Evolutionary conservation across 2,888 invertebrate species (phyloP), one percentile per base, ranked within the genome.

Genomic region (Xylota sylvarum): DNA sequence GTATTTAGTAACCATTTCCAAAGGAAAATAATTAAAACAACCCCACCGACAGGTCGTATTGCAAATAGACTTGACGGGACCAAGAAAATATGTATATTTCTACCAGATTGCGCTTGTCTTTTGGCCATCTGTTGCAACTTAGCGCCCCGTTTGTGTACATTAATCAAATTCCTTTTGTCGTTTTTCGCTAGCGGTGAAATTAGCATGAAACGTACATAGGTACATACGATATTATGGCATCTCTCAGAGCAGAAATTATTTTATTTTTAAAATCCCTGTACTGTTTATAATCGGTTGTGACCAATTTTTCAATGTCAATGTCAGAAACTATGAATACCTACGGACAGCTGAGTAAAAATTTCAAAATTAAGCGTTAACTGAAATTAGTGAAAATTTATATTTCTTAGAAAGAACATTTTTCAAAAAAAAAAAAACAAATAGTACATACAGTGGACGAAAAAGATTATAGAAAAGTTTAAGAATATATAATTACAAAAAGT

Each of bases 231-330:
- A n/a, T 32, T 32, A 32, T 32, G 32, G 4, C 32, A 7, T 5
- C 32, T 32, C 2, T 5, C 4, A 32, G 32, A 32, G 32, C 32
- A 32, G 4, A 4, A 5, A 32, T 2, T 4, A 3, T 35, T 35
- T 35, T 35, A 35, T 35, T 35, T 35, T 35, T 35, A 10, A 35
- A 35, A 7, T 32, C 32, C 35, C 9, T 0, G 9, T 9, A 7
- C n/a, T n/a, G n/a, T n/a, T n/a, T n/a, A n/a, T n/a, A n/a, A n/a
- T n/a, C 35, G 7, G 10, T 10, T 32, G 5, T 1, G 27, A 64
- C 37, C 10, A 79, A 58, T 72, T 55, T 58, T 60, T 52, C 74
- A 81, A 35, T 81, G 74, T 73, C 60, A 81, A 69, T 74, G 81
- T 67, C 74, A 50, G 30, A 52, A 50, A 62, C 65, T 35, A 60